These are phyloP conservation scores for Mobula hypostoma DNA, from an alignment of 2,113 vertebrate genomes.

Conservation along the genomic window DNA sequence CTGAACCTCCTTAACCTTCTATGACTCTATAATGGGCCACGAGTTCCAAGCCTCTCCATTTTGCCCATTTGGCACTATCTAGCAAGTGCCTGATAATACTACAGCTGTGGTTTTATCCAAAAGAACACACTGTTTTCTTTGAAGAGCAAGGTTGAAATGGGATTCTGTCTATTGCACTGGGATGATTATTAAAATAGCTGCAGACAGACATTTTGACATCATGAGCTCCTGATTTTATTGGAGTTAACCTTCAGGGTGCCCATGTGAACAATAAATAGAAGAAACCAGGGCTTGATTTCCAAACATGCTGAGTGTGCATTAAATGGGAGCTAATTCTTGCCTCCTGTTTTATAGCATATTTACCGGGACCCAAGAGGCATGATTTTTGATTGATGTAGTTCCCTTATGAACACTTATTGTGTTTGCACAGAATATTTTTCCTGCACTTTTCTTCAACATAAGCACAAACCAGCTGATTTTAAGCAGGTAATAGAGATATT, in stretches of 20 bases:
- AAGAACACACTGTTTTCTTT: background rate
- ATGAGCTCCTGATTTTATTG: conserved; percentile 27
- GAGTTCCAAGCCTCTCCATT: background rate
- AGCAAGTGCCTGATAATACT: background rate
- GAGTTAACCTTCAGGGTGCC: conserved; percentile 30
- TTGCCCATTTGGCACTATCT: background rate
- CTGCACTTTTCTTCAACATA: background rate
- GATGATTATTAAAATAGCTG: background rate
- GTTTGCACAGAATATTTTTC: conserved; percentile 5
- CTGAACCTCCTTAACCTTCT: too few relatives aligned
- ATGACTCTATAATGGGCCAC: background rate
- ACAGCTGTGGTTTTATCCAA: background rate
- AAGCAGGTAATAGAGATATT: background rate
- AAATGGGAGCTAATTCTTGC: conserved; percentile 23
- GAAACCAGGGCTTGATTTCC: conserved; percentile 15
- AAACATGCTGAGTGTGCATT: conserved; percentile 12
- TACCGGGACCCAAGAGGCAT: background rate
- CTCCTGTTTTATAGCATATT: conserved; percentile 4
- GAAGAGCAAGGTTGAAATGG: background rate
- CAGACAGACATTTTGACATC: conserved; percentile 4
- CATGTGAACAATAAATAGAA: conserved; percentile 2
- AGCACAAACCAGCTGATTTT: background rate
- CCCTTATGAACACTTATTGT: conserved; percentile 8
- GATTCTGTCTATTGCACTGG: background rate
- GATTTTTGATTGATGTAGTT: background rate